Evolutionary conservation across 2,888 invertebrate genomes (phyloP), one percentile per base, ranked within the genome.

Genomic region (Coenonympha arcania): DNA sequence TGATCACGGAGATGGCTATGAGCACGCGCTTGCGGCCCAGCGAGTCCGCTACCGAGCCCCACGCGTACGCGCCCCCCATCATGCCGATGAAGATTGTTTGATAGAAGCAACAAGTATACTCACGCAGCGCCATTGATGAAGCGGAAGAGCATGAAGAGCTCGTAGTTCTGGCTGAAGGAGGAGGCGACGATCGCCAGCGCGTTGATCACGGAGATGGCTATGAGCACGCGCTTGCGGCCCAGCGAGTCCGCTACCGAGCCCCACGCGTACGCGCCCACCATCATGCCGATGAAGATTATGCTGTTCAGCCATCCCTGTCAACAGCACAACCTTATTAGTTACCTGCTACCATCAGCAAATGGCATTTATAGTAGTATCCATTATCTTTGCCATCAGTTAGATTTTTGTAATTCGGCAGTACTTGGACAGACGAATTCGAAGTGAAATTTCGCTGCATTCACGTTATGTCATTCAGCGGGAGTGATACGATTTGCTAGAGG

Each of bases 101-200:
- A n/a, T n/a, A n/a, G n/a, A n/a, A n/a, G n/a, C n/a, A n/a, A n/a
- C n/a, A n/a, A n/a, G n/a, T n/a, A n/a, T n/a, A 92, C 95, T 93
- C 88, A 96, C 95, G 96, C 96, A 70, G 96, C 94, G 63, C 96
- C 96, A 76, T 96, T 96, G 68, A 96, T 88, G 75, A 96, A 95
- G 69, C 96, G 90, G 84, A 95, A 93, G 64, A 95, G 76, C 91
- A 96, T 93, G 85, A 96, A 96, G 62, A 94, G 88, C 87, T 91
- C 92, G 84, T 93, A 96, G 69, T 90, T 90, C 86, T 95, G 96
- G 68, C 93, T 93, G 87, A 95, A 93, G 76, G 95, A 95, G 52
- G 96, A 96, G 58, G 93, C 93, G 62, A 95, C 93, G 69, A 95
- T 96, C 79, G 95, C 95, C 52, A 95, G 73, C 50, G 92, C 96